These are phyloP conservation scores for Danaus chrysippus DNA, from an alignment of 2,888 invertebrate genomes.

Conservation along the genomic window DNA sequence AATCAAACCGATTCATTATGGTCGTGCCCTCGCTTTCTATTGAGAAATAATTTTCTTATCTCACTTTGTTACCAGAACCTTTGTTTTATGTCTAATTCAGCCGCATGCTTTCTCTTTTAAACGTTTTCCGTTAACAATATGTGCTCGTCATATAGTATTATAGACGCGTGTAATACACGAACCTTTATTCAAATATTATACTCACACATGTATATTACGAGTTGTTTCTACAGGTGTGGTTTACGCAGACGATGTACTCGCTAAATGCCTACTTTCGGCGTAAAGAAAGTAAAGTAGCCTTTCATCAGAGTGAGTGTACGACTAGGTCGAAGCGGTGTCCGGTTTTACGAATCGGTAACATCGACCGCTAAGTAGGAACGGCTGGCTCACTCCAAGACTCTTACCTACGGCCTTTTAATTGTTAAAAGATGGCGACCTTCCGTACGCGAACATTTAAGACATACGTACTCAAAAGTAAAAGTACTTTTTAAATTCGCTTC, in stretches of 20 bases:
- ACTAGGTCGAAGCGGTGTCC: slow-evolving; percentile 67
- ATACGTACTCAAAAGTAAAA: slow-evolving; percentile 16
- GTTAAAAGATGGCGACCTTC: slow-evolving; percentile 12
- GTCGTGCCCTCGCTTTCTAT: slow-evolving; percentile 60
- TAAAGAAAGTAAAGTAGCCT: slow-evolving; percentile 73
- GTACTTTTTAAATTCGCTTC: slow-evolving; percentile 7
- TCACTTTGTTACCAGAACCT: slow-evolving; percentile 23
- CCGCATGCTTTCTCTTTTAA: slow-evolving; percentile 21
- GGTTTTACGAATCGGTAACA: slow-evolving; percentile 73
- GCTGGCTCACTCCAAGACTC: slow-evolving; percentile 35
- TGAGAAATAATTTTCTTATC: slow-evolving; percentile 51
- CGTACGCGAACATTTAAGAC: slow-evolving; percentile 10
- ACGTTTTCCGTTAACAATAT: neutral
- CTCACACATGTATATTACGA: too few relatives aligned
- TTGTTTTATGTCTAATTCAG: slow-evolving; percentile 17
- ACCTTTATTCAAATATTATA: too few relatives aligned
- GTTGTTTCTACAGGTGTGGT: too few relatives aligned
- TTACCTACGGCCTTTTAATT: slow-evolving; percentile 27
- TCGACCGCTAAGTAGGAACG: slow-evolving; percentile 71
- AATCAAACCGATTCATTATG: slow-evolving; percentile 66
- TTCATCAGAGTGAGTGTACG: slow-evolving; percentile 55
- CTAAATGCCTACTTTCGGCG: slow-evolving; percentile 57
- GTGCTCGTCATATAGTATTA: neutral
- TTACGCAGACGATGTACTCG: slow-evolving; percentile 20
- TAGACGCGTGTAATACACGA: neutral